Evolutionary conservation across 1,140 invertebrate species (phyloP).

Genomic region (Maniola jurtina): DNA sequence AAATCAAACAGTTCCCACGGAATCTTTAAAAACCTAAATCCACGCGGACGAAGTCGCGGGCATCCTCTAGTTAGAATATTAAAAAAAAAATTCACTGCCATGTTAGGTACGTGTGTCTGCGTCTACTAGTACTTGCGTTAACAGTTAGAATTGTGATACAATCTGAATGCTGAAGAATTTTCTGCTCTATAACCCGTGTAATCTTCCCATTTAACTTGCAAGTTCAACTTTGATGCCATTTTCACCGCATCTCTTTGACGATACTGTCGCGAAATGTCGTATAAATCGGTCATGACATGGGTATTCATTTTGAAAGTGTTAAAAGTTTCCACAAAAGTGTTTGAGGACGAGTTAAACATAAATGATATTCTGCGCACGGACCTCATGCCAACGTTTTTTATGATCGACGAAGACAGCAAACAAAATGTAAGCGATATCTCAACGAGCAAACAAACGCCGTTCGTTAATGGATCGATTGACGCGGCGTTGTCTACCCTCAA

Average conservation of each 20-base stretch:
- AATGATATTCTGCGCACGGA: constrained; percentile 82
- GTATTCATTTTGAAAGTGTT: constrained; percentile 1
- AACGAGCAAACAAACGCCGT: constrained; percentile 22
- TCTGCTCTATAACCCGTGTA: constrained; percentile 68
- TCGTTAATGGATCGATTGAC: constrained; percentile 77
- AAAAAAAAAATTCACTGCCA: background rate
- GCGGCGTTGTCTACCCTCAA: constrained; percentile 80
- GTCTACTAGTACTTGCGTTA: constrained; percentile 12
- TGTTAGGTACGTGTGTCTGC: constrained; percentile 30
- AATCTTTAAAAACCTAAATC: too few relatives aligned
- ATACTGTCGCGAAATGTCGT: constrained; percentile 10
- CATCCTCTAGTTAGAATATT: too few relatives aligned
- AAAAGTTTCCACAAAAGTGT: constrained; percentile 25
- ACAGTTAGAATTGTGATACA: constrained; percentile 39
- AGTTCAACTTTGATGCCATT: constrained; percentile 8
- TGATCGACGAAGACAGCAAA: constrained; percentile 50
- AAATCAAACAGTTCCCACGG: too few relatives aligned
- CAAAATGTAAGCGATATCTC: constrained; percentile 23
- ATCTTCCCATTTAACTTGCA: constrained; percentile 28
- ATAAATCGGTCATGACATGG: background rate
- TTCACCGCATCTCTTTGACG: constrained; percentile 13
- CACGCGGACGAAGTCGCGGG: too few relatives aligned
- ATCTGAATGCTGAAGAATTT: constrained; percentile 54
- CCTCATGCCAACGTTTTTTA: constrained; percentile 81
- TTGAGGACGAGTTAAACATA: constrained; percentile 74